A percentile compares a stretch with the other conserved stretches of the same genome.
Conservation (phyloP, 1,140 invertebrate species). For the Atta colombica region DNA sequence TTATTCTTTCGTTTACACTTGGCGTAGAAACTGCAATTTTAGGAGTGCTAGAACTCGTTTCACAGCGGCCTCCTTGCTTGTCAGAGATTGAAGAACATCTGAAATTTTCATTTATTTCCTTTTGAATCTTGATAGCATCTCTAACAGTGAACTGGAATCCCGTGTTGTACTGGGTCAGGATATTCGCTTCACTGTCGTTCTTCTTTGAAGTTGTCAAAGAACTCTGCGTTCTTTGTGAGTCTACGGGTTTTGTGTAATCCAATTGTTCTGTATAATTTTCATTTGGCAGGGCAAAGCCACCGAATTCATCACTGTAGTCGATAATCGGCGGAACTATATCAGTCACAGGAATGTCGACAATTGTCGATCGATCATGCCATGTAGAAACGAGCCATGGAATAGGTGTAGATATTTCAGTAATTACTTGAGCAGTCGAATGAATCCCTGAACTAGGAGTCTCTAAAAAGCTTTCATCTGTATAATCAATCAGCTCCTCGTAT, state of each 20-base stretch:
- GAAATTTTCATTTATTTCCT: not conserved
- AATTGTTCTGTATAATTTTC: not conserved
- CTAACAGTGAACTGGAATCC: slow-evolving; percentile 54
- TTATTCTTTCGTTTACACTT: not conserved
- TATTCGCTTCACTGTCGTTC: slow-evolving; percentile 20
- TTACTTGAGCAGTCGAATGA: not conserved
- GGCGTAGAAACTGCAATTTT: slow-evolving; percentile 3
- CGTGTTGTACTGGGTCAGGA: not conserved
- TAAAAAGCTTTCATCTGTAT: not conserved
- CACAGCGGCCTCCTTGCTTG: not conserved
- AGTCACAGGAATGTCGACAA: slow-evolving; percentile 57
- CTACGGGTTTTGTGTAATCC: not conserved
- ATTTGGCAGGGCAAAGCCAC: slow-evolving; percentile 18
- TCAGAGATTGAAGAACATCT: slow-evolving; percentile 18
- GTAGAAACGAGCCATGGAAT: slow-evolving; percentile 31
- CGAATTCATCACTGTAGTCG: slow-evolving; percentile 55
- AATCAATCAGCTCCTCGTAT: slow-evolving; percentile 25
- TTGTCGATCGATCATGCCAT: slow-evolving; percentile 56
- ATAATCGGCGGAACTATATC: slow-evolving; percentile 72
- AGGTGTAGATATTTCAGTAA: not conserved
- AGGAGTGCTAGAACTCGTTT: slow-evolving; percentile 1
- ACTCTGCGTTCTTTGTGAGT: not conserved
- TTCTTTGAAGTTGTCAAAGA: not conserved
- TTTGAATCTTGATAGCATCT: slow-evolving; percentile 18
- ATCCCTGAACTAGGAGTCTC: not conserved